Conservation (phyloP, 2,113 vertebrate species). For the Toxotes chatareus region DNA sequence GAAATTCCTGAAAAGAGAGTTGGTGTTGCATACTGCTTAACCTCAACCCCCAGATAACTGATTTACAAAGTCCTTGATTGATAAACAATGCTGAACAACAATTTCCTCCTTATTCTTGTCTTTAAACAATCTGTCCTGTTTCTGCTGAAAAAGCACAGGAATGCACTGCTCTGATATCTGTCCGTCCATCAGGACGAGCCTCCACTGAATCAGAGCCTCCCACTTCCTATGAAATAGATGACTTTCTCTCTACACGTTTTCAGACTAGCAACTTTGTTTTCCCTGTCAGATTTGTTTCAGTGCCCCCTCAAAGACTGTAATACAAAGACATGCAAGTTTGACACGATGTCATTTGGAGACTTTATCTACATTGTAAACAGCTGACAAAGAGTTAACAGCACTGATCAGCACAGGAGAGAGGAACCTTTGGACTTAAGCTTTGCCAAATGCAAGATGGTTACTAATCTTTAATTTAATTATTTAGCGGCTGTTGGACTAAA, state of each 20-base stretch:
- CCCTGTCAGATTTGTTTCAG: neutral
- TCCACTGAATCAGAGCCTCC: no score
- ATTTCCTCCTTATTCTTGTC: no score
- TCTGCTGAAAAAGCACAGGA: neutral
- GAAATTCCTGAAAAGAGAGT: no score
- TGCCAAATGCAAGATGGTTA: slow-evolving; percentile 2
- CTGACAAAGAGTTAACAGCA: neutral
- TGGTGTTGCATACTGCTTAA: no score
- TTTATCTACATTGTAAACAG: neutral
- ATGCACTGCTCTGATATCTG: neutral
- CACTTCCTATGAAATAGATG: no score
- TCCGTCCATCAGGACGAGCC: no score
- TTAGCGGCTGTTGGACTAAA: neutral
- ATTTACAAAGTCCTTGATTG: neutral
- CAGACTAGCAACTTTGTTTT: no score
- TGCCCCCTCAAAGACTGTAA: neutral
- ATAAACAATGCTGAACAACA: neutral
- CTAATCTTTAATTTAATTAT: neutral
- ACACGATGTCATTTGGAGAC: no score
- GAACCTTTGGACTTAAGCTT: neutral
- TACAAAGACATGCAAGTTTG: no score
- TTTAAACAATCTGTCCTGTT: neutral
- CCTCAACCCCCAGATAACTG: neutral
- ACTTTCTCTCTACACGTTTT: no score
- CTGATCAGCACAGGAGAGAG: neutral